A percentile compares a stretch with the other conserved stretches of the same genome.
phyloP scores from a whole-genome alignment of 2,888 invertebrate species.

The Tipula lateralis region DNA sequence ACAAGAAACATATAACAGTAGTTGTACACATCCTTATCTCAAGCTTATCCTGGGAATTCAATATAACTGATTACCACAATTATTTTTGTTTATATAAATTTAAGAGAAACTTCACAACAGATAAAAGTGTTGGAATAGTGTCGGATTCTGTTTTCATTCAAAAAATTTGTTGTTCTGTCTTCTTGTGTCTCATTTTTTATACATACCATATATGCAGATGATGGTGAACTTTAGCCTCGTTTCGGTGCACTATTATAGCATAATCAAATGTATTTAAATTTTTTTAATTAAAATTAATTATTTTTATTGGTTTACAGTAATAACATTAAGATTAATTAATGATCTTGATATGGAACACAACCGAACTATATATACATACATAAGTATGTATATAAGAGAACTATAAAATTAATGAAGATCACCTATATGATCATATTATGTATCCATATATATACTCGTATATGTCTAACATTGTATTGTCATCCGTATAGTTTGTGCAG shows the following conservation, averaged over 20 bases:
- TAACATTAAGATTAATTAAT: not conserved
- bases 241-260: not conserved
- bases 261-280: not conserved
- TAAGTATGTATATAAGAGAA: too few species aligned
- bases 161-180: not conserved
- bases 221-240: not conserved
- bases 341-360: not conserved
- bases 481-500: not conserved
- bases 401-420: not conserved
- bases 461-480: not conserved
- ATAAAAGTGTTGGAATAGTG: not conserved
- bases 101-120: not conserved
- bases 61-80: constrained; percentile 1
- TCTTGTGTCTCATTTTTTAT: not conserved
- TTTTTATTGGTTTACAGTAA: not conserved
- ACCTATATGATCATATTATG: not conserved
- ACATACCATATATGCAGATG: not conserved
- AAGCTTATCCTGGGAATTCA: not conserved
- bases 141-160: not conserved
- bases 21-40: not conserved
- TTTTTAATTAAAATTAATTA: constrained; percentile 5
- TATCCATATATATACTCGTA: too few species aligned
- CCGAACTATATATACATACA: too few species aligned
- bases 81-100: not conserved
- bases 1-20: too few species aligned